Conservation (phyloP, 2,113 vertebrate species). For the Catharus minimus region DNA sequence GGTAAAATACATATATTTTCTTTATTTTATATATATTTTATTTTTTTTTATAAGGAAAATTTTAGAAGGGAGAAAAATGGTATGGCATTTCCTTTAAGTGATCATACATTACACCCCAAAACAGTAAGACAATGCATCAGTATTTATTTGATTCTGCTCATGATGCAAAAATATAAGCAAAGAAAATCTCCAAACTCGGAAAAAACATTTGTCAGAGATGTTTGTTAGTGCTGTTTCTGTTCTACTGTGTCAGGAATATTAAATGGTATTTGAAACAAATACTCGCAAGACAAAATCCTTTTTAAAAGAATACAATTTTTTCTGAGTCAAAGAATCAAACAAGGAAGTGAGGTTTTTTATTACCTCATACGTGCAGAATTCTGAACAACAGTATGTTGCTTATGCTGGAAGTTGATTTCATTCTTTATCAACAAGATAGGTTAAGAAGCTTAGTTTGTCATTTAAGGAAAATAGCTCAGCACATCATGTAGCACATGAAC, state of each 20-base stretch:
- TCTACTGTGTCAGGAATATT: not conserved
- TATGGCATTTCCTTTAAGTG: not conserved
- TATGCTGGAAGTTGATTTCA: not conserved
- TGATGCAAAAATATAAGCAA: not conserved
- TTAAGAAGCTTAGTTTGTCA: not conserved
- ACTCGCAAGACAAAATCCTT: rapidly evolving
- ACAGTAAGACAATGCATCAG: not conserved
- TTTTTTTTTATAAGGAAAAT: not conserved
- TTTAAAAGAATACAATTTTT: not conserved
- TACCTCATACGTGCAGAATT: not conserved
- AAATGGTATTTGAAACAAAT: not conserved
- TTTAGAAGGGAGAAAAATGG: not conserved
- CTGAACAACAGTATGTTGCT: not conserved
- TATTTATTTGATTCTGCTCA: not conserved
- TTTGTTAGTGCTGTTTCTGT: not conserved
- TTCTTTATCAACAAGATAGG: not conserved
- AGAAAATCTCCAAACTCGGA: not conserved
- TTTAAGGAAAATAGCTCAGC: not conserved
- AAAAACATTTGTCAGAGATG: not conserved
- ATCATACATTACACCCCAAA: not conserved
- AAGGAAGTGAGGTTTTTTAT: not conserved
- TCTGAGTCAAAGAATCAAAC: not conserved
- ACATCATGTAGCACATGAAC: not conserved
- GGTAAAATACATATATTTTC: not conserved
- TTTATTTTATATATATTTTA: too few relatives aligned